Conservation (phyloP, 2,797 vertebrate genomes). For the Remorina albescens region DNA sequence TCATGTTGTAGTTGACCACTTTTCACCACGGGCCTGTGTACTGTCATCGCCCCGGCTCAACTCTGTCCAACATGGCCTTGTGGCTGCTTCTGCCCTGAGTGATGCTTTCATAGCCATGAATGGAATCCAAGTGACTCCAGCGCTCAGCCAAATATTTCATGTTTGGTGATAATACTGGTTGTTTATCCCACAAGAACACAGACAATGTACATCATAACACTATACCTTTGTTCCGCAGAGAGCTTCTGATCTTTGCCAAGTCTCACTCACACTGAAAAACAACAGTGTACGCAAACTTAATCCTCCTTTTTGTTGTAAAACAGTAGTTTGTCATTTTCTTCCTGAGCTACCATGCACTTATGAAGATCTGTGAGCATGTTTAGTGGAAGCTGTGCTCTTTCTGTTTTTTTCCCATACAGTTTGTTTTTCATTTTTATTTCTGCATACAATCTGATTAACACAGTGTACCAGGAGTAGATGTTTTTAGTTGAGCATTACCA, state of each 20-base stretch:
- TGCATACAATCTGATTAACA: slow-evolving; percentile 12
- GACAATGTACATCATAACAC: slow-evolving; percentile 66
- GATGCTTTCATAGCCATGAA: slow-evolving; percentile 36
- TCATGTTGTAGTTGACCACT: slow-evolving; percentile 57
- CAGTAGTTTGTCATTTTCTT: slow-evolving; percentile 12
- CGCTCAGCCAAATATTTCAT: slow-evolving; percentile 49
- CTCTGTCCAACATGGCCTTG: slow-evolving; percentile 63
- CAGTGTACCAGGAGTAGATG: slow-evolving; percentile 19
- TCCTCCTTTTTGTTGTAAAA: slow-evolving; percentile 46
- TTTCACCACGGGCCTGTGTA: slow-evolving; percentile 39
- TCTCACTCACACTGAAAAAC: slow-evolving; percentile 47
- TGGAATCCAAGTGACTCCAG: slow-evolving; percentile 37
- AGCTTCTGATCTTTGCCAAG: slow-evolving; percentile 44
- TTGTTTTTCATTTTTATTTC: slow-evolving; percentile 5
- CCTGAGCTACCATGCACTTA: slow-evolving; percentile 17
- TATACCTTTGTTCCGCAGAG: slow-evolving; percentile 60
- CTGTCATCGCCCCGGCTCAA: slow-evolving; percentile 40
- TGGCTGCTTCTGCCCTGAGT: slow-evolving; percentile 49
- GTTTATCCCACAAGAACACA: slow-evolving; percentile 54
- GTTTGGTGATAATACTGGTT: slow-evolving; percentile 35
- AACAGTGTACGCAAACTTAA: slow-evolving; percentile 28
- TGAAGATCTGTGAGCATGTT: slow-evolving; percentile 40
- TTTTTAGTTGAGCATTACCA: neutral
- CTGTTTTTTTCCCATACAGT: neutral
- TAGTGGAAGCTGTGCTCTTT: slow-evolving; percentile 11